Conservation (phyloP, 2,888 invertebrate genomes). For the Colletes collaris region DNA sequence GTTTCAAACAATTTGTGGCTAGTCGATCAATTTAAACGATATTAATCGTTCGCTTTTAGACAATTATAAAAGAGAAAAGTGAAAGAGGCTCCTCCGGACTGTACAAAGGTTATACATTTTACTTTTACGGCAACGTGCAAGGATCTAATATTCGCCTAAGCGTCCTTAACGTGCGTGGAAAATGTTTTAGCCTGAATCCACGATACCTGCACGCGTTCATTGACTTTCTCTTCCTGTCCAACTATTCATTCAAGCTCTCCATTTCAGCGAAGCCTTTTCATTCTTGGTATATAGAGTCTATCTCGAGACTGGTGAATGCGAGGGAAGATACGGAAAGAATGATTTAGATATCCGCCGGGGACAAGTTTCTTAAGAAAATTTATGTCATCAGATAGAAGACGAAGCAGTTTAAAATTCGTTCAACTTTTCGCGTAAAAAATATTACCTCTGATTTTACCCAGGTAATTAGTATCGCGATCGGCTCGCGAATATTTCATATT, state of each 20-base stretch:
- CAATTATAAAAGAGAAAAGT: too few species aligned
- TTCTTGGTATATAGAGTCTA: constrained; percentile 17
- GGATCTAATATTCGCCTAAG: too few species aligned
- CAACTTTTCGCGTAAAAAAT: background rate
- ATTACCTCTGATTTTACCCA: background rate
- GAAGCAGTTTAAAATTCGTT: constrained; percentile 24
- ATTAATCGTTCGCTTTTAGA: too few species aligned
- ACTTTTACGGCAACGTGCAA: too few species aligned
- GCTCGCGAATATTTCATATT: background rate
- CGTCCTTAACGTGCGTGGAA: background rate
- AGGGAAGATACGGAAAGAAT: constrained; percentile 34
- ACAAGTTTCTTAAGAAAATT: constrained; percentile 41
- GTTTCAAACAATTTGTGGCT: too few species aligned
- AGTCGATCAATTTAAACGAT: too few species aligned
- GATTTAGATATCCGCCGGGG: constrained; percentile 43
- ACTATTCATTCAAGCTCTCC: constrained; percentile 18
- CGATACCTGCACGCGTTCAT: background rate
- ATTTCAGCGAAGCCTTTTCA: constrained; percentile 26
- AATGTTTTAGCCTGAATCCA: background rate
- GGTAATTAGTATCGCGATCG: background rate
- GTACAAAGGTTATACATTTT: too few species aligned
- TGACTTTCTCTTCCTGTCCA: background rate
- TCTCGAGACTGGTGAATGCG: constrained; percentile 37
- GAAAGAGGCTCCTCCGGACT: too few species aligned
- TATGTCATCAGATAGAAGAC: constrained; percentile 26